These are phyloP conservation scores for Rana temporaria DNA, from an alignment of 2,113 vertebrate genomes.

Conservation along the genomic window DNA sequence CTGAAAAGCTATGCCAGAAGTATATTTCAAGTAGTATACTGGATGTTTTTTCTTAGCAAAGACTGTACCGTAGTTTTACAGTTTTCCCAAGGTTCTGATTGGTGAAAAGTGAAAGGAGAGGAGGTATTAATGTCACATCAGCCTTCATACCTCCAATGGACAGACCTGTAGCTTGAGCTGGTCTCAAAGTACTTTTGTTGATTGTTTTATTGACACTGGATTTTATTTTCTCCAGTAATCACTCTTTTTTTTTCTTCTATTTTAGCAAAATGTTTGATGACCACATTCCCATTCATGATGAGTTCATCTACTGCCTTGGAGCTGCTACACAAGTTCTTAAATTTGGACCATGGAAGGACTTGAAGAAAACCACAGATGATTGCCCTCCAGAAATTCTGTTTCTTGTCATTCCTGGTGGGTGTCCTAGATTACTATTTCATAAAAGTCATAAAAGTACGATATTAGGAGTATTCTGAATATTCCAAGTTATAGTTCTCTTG, in stretches of 20 bases:
- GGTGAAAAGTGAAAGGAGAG: too few relatives aligned
- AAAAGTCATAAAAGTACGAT: conserved; percentile 27
- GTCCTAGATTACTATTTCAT: conserved; percentile 50
- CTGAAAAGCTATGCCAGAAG: too few relatives aligned
- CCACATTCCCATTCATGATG: conserved; percentile 70
- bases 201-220: too few relatives aligned
- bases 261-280: conserved; percentile 60
- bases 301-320: conserved; percentile 76
- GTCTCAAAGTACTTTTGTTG: too few relatives aligned
- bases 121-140: too few relatives aligned
- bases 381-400: conserved; percentile 71
- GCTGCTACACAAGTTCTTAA: conserved; percentile 76
- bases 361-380: conserved; percentile 65
- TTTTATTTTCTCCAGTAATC: neutral
- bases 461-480: neutral
- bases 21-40: too few relatives aligned
- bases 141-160: too few relatives aligned
- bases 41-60: too few relatives aligned
- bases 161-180: too few relatives aligned
- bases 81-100: too few relatives aligned
- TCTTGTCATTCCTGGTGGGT: conserved; percentile 78
- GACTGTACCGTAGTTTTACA: too few relatives aligned
- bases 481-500: too few relatives aligned
- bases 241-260: conserved; percentile 61
- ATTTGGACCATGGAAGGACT: conserved; percentile 75